These are phyloP conservation scores for Ametastegia equiseti DNA, from an alignment of 2,888 invertebrate species.

Conservation along the genomic window DNA sequence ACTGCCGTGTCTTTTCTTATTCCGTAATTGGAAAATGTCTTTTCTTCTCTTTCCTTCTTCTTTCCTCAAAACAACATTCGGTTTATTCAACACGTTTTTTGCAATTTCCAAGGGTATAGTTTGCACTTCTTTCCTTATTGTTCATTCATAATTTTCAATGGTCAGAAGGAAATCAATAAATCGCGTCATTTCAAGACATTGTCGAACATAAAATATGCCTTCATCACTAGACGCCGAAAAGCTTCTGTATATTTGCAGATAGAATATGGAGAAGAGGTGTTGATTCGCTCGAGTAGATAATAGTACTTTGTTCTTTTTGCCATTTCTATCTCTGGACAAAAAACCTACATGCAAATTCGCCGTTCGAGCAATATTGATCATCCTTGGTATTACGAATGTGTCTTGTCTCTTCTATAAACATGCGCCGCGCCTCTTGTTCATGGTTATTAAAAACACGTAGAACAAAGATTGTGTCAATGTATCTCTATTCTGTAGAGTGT, in stretches of 20 bases:
- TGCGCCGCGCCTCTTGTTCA: background rate
- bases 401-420: background rate
- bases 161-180: slow-evolving; percentile 24
- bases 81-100: background rate
- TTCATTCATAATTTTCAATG: background rate
- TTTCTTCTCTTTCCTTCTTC: slow-evolving; percentile 6
- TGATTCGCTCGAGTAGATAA: slow-evolving; percentile 21
- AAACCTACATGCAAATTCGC: slow-evolving; percentile 25
- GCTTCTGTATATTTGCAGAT: slow-evolving; percentile 9
- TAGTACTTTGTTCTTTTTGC: background rate
- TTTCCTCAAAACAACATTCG: background rate
- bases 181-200: background rate
- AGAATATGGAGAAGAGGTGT: slow-evolving; percentile 6
- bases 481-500: slow-evolving; percentile 19
- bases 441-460: too few relatives aligned
- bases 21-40: slow-evolving; percentile 32
- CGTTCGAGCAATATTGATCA: background rate
- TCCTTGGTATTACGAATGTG: slow-evolving; percentile 5
- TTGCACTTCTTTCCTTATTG: background rate
- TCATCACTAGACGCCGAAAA: slow-evolving; percentile 5
- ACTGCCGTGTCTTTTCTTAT: slow-evolving; percentile 26
- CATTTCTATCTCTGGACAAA: background rate
- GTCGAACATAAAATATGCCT: slow-evolving; percentile 5
- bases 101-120: background rate
- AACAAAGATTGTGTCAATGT: slow-evolving; percentile 39